These are phyloP conservation scores for Miltochrista miniata DNA, from an alignment of 2,888 invertebrate species.

Conservation along the genomic window DNA sequence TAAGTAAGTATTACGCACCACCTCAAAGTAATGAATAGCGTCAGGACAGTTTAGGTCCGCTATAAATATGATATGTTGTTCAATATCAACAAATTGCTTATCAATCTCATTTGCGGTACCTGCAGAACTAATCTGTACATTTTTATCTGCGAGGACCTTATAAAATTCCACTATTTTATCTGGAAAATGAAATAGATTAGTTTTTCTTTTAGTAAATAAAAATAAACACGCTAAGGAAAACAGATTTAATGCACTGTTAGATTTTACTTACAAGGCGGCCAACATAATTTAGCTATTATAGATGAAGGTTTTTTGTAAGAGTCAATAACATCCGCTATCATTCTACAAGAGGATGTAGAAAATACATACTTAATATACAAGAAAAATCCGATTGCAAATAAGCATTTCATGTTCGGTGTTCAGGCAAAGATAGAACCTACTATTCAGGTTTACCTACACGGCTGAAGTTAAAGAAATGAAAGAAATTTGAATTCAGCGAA, in stretches of 20 bases:
- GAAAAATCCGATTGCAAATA: conserved; percentile 22
- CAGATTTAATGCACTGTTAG: too few relatives aligned
- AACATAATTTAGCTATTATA: conserved; percentile 58
- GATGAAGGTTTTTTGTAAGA: conserved; percentile 52
- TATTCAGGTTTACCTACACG: too few relatives aligned
- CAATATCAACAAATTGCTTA: conserved; percentile 42
- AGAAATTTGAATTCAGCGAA: too few relatives aligned
- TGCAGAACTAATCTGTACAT: conserved; percentile 45
- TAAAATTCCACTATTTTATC: conserved; percentile 54
- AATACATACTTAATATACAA: conserved; percentile 34
- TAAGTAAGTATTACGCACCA: background rate
- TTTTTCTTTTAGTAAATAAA: too few relatives aligned
- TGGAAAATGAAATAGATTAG: conserved; percentile 33
- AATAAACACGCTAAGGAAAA: too few relatives aligned
- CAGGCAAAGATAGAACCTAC: too few relatives aligned
- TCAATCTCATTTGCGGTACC: conserved; percentile 44
- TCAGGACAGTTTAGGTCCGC: conserved; percentile 60
- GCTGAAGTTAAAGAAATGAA: too few relatives aligned
- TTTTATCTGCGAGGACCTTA: conserved; percentile 41
- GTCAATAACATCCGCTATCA: conserved; percentile 56
- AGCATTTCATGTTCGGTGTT: conserved; percentile 18
- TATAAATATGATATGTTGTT: conserved; percentile 59
- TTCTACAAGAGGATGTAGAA: conserved; percentile 32
- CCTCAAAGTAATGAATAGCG: conserved; percentile 15
- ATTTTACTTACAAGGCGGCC: conserved; percentile 52